These are phyloP conservation scores for Trichoplax adhaerens DNA, from an alignment of 37 sponge, comb jelly and placozoan genomes.

Conservation along the genomic window DNA sequence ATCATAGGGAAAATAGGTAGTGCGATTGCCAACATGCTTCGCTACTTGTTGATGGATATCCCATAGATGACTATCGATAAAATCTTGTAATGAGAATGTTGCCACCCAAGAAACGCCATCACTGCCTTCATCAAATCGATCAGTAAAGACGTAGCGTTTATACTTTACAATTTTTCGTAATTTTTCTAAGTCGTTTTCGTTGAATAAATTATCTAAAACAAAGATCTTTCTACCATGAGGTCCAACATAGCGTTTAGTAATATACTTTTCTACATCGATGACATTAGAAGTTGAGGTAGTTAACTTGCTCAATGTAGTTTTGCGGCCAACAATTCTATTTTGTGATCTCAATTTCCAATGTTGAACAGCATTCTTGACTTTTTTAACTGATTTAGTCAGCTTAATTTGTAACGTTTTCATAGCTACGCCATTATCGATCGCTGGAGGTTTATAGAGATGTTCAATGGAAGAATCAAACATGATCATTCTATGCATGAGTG, in stretches of 20 bases:
- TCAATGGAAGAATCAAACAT: constrained; percentile 5
- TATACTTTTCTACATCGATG: too few relatives aligned
- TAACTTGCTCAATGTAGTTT: too few relatives aligned
- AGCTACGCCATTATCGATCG: not conserved
- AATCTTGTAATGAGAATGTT: constrained; percentile 3
- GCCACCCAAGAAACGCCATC: constrained; percentile 30
- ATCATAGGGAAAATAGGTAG: constrained; percentile 21
- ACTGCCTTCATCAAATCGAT: constrained; percentile 11
- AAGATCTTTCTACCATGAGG: too few relatives aligned
- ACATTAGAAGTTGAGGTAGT: too few relatives aligned
- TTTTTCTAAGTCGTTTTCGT: too few relatives aligned
- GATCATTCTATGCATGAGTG: not conserved
- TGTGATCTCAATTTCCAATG: too few relatives aligned
- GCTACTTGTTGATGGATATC: not conserved
- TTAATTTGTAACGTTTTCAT: not conserved
- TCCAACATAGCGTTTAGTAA: too few relatives aligned
- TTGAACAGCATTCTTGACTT: too few relatives aligned
- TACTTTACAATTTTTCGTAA: too few relatives aligned
- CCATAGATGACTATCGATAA: constrained; percentile 16
- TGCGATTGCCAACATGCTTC: not conserved
- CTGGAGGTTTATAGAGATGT: constrained; percentile 6
- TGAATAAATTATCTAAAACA: too few relatives aligned
- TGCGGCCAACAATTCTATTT: too few relatives aligned
- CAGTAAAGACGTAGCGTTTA: constrained; percentile 15
- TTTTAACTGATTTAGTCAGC: too few relatives aligned